phyloP scores from a whole-genome alignment of 2,113 vertebrate genomes.

The Himantopus leucocephalus region DNA sequence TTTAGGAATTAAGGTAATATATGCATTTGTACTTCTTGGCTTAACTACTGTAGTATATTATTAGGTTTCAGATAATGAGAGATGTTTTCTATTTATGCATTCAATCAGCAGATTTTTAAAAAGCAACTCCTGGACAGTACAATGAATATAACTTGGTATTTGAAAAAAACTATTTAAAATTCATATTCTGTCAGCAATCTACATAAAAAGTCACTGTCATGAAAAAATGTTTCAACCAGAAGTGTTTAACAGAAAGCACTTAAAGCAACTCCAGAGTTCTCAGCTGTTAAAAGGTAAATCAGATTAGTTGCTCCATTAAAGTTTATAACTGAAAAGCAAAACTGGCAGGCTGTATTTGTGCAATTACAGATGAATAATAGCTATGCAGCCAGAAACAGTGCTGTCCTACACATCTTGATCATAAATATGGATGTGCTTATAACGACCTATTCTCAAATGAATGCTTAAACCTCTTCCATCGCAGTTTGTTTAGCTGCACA shows the following conservation, averaged over 20 bases:
- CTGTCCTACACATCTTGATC: slow-evolving; percentile 2
- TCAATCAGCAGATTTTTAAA: background rate
- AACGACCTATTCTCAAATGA: slow-evolving; percentile 24
- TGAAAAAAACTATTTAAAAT: background rate
- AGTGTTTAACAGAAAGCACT: background rate
- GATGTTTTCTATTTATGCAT: background rate
- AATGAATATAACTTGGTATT: background rate
- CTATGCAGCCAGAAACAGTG: background rate
- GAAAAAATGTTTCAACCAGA: background rate
- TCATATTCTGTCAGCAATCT: background rate
- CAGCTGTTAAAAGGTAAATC: slow-evolving; percentile 7
- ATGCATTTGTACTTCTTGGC: background rate
- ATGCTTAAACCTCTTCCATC: slow-evolving; percentile 1
- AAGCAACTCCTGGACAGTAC: background rate
- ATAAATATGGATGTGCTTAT: slow-evolving; percentile 40
- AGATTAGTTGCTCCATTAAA: background rate
- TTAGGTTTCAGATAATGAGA: background rate
- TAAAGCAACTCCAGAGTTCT: background rate
- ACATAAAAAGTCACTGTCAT: background rate
- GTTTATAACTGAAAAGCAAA: background rate
- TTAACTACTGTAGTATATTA: background rate
- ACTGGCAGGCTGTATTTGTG: background rate
- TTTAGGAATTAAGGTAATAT: background rate
- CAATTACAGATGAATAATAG: slow-evolving; percentile 8
- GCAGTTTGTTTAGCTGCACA: background rate